Evolutionary conservation across 2,888 invertebrate species (phyloP), one percentile per base, ranked within the genome.

Genomic region (Eupithecia subfuscata): DNA sequence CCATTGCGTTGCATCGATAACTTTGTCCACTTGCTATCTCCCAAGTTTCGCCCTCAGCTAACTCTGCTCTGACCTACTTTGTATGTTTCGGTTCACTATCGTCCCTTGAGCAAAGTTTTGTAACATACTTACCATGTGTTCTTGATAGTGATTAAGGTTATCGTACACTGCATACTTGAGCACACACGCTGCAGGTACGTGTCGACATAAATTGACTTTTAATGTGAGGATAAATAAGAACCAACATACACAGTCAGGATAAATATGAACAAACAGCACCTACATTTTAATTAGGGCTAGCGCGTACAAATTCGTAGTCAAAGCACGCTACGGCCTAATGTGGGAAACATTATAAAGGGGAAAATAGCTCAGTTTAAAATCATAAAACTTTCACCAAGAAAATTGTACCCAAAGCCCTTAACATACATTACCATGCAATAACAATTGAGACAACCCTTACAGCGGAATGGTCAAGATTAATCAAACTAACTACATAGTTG

Each of bases 401-500:
- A 60, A 60, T 60, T 6, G 64, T 16, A 34, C 30, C 16, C 34
- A 16, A 30, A 25, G 63, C 16, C 63, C 63, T 69, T 52, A 14
- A 52, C 52, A 70, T 60, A 60, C 70, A 70, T 70, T 40, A 60
- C 40, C 70, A 60, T 56, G 56, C 56, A 70, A 60, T 70, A 70
- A 64, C 64, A 64, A 64, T 34, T 34, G 30, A 18, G 34, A 34
- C 34, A 73, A 16, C 64, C 48, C 43, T 60, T 69, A 69, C 60
- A 40, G 56, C 43, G 48, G 48, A 52, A 71, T 40, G 72, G 72
- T 72, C 74, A 69, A 74, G 70, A 74, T 73, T 68, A 77, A 75
- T 75, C 77, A 75, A 70, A 70, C 67, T 77, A 77, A 77, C 30
- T 74, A 72, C 72, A 74, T 70, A 75, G 77, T 77, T 75, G 75